Conservation (phyloP, 1,140 invertebrate genomes). For the Maniola jurtina region DNA sequence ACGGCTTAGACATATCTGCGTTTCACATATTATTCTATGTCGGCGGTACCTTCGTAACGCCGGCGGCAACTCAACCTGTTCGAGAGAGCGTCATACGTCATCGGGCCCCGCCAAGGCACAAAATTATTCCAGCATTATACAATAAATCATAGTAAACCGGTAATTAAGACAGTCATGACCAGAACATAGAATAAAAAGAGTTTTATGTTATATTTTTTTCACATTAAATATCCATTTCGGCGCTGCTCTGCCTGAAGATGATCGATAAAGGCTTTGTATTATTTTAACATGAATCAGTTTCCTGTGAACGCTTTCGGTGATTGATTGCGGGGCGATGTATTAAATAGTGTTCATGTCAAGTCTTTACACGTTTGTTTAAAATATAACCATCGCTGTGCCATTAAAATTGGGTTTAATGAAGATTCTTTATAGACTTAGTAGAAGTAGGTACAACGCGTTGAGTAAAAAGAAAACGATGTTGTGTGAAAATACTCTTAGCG, state of each 20-base stretch:
- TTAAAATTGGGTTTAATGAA: background rate
- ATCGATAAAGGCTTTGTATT: slow-evolving; percentile 58
- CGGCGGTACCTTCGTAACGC: slow-evolving; percentile 46
- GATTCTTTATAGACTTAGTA: background rate
- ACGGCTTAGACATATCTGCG: slow-evolving; percentile 8
- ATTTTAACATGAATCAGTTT: slow-evolving; percentile 33
- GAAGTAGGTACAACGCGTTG: background rate
- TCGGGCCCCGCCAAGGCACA: slow-evolving; percentile 43
- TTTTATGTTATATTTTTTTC: slow-evolving; percentile 67
- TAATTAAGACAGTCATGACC: slow-evolving; percentile 76
- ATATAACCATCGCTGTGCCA: background rate
- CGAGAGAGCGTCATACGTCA: slow-evolving; percentile 66
- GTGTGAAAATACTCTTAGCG: too few species aligned
- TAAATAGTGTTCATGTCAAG: slow-evolving; percentile 24
- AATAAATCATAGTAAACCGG: slow-evolving; percentile 77
- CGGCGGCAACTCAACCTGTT: slow-evolving; percentile 64
- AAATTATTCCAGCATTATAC: slow-evolving; percentile 73
- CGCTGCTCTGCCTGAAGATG: slow-evolving; percentile 56
- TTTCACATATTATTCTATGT: slow-evolving; percentile 13
- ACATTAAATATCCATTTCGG: slow-evolving; percentile 75
- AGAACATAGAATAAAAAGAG: slow-evolving; percentile 66
- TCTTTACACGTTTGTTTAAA: slow-evolving; percentile 16
- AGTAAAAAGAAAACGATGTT: too few species aligned
- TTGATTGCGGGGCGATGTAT: slow-evolving; percentile 34
- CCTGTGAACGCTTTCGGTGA: slow-evolving; percentile 20